Conservation (phyloP, 2,888 invertebrate species). For the Muschampia plurimacula region DNA sequence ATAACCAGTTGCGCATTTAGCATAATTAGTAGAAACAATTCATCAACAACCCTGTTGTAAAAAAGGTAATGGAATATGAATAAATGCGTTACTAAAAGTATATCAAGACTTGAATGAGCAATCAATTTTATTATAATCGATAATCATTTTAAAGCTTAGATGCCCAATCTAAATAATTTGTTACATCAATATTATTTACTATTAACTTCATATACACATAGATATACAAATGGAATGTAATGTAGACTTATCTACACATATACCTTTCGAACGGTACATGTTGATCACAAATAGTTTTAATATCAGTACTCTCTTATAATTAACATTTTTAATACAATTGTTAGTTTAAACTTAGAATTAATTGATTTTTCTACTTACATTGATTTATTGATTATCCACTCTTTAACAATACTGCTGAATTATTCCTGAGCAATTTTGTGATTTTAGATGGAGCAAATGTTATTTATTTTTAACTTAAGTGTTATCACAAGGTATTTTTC, state of each 20-base stretch:
- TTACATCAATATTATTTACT: constrained; percentile 3
- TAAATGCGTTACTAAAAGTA: constrained; percentile 66
- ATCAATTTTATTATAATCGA: constrained; percentile 58
- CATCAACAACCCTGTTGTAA: neutral
- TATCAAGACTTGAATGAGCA: constrained; percentile 68
- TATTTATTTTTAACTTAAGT: neutral
- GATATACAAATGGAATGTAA: constrained; percentile 5
- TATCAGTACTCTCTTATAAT: constrained; percentile 80
- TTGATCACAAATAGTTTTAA: constrained; percentile 63
- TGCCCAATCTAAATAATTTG: constrained; percentile 4
- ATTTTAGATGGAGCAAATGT: neutral
- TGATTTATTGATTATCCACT: constrained; percentile 66
- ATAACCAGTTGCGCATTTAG: neutral
- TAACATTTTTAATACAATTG: constrained; percentile 47
- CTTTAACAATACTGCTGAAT: constrained; percentile 71
- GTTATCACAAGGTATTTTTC: neutral
- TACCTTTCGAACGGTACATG: constrained; percentile 69
- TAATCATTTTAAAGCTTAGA: constrained; percentile 68
- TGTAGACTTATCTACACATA: constrained; percentile 64
- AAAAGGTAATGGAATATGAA: constrained; percentile 49
- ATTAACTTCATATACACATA: neutral
- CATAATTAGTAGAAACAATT: constrained; percentile 8
- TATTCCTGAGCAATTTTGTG: constrained; percentile 64
- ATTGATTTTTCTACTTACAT: constrained; percentile 58
- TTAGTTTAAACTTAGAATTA: constrained; percentile 39